Evolutionary conservation across 2,888 invertebrate genomes (phyloP), one percentile per base, ranked within the genome.

Genomic region (Belgica antarctica): DNA sequence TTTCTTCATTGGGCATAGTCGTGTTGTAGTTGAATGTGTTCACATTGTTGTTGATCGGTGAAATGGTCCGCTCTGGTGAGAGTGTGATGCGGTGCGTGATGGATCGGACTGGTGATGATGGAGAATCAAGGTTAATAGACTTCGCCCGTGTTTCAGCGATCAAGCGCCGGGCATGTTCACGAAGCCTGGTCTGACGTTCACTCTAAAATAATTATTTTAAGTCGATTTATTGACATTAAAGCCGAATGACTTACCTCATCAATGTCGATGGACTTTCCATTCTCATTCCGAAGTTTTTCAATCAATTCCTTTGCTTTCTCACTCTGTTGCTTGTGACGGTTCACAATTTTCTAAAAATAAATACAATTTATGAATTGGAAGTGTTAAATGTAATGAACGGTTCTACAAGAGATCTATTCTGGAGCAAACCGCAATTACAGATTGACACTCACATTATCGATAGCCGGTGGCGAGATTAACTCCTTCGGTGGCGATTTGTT

Each of bases 121-220:
- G 79, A 68, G 77, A 78, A n/a, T 77, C 78, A 1, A 75, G 74
- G 71, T 75, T 76, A 1, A 74, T 73, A 15, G 75, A 73, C 73
- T 79, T 79, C 28, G 82, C 83, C 74, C 91, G 83, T 1, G 93
- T 93, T 77, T 95, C 94, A 0, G 92, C 92, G 72, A 96, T 94
- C 69, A 96, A 82, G 76, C 89, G 87, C 74, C 94, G 86, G 71
- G 96, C 96, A 77, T 95, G 83, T 78, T 96, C 96, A 5, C 93
- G 83, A 73, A 96, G 80, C 77, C 90, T 88, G 71, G 87, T 87
- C 77, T 95, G 94, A 74, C 94, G 85, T 76, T 94, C 94, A 76
- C 92, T 92, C 78, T 94, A 72, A 1, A 46, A 31, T 1, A 12
- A 8, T 66, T 62, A 19, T 22, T 22, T 7, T 17, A 2, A 24